phyloP scores from a whole-genome alignment of 2,113 vertebrate species.

The Apistogramma diplotaenia region DNA sequence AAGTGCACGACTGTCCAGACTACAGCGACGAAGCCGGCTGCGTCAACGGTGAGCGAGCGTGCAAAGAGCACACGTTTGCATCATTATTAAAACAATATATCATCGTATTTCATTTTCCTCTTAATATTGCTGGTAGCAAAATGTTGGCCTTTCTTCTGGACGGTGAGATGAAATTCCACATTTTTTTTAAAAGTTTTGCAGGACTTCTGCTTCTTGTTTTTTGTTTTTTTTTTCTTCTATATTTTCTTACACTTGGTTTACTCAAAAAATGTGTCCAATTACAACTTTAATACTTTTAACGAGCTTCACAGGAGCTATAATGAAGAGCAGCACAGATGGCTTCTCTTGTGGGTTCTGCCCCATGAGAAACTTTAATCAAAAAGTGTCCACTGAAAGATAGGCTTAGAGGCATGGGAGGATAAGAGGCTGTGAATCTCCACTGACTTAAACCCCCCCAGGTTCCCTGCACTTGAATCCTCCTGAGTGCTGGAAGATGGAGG shows the following conservation, averaged over 20 bases:
- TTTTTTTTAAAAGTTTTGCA: background rate
- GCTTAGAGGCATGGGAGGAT: background rate
- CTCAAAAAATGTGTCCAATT: background rate
- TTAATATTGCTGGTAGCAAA: background rate
- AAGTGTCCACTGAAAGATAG: background rate
- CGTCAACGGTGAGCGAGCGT: conserved; percentile 79
- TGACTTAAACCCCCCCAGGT: background rate
- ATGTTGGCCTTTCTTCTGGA: background rate
- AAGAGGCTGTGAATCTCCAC: background rate
- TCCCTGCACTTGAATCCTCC: background rate
- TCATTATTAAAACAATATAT: background rate
- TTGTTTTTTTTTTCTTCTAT: background rate
- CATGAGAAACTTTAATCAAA: conserved; percentile 19
- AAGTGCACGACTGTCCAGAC: conserved; percentile 87
- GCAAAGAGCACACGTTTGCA: background rate
- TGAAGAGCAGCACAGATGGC: conserved; percentile 33
- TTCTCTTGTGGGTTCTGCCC: background rate
- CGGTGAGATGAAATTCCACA: background rate
- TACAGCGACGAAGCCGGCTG: conserved; percentile 92
- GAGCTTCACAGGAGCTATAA: background rate
- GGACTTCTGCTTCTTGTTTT: background rate
- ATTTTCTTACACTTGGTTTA: background rate
- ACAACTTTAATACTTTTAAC: background rate
- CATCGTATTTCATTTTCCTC: background rate
- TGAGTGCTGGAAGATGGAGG: background rate